A percentile compares a stretch with the other conserved stretches of the same genome.
Conservation (phyloP, 2,888 invertebrate species). For the Encarsia formosa region DNA sequence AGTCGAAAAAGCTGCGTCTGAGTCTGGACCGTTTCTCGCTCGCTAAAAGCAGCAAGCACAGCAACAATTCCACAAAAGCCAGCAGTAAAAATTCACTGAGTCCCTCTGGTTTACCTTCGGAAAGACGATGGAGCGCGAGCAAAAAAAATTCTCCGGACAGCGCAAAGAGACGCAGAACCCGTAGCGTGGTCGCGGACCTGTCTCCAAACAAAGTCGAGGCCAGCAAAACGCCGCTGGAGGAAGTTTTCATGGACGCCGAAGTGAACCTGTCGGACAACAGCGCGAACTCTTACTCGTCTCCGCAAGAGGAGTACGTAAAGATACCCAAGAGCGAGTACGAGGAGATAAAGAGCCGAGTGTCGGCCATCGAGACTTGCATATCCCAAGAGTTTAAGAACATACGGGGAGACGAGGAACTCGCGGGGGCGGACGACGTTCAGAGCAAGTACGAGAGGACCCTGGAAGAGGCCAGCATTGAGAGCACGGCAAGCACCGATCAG, state of each 20-base stretch:
- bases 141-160: conserved; percentile 47
- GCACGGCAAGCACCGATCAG: conserved; percentile 64
- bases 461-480: conserved; percentile 64
- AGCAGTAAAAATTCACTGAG: conserved; percentile 35
- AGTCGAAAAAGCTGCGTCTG: conserved; percentile 43
- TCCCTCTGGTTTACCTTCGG: conserved; percentile 43
- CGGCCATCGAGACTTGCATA: conserved; percentile 67
- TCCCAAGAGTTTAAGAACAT: conserved; percentile 60
- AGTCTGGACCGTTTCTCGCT: conserved; percentile 45
- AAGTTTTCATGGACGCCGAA: conserved; percentile 43
- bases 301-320: conserved; percentile 60
- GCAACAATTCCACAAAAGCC: conserved; percentile 31
- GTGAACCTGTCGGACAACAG: conserved; percentile 45
- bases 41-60: conserved; percentile 42
- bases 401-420: conserved; percentile 38
- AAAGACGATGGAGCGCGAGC: conserved; percentile 58
- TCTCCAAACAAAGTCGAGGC: conserved; percentile 31
- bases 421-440: conserved; percentile 56
- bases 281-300: conserved; percentile 20
- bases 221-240: conserved; percentile 35
- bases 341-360: conserved; percentile 71
- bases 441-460: conserved; percentile 71
- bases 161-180: conserved; percentile 34
- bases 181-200: conserved; percentile 30
- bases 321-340: conserved; percentile 74